Conservation (phyloP, 1,140 invertebrate species). For the Pygmarrhopalites habei region DNA sequence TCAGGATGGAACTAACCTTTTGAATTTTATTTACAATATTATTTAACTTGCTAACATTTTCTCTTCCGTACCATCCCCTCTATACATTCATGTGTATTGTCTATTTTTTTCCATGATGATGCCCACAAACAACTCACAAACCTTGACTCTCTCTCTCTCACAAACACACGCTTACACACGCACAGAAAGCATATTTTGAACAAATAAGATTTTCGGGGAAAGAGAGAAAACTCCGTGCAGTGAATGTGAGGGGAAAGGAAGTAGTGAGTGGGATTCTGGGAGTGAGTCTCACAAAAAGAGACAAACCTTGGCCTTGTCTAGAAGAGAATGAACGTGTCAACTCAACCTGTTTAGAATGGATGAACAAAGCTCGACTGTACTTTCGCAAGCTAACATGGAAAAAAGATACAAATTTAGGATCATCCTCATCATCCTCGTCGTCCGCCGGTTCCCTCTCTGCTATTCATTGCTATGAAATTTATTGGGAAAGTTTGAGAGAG, state of each 20-base stretch:
- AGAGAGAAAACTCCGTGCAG: slow-evolving; percentile 64
- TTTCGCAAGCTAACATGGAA: slow-evolving; percentile 46
- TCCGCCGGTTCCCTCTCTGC: too few species aligned
- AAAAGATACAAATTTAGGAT: background rate
- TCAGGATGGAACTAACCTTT: too few species aligned
- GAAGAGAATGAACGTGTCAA: slow-evolving; percentile 49
- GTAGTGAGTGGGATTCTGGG: slow-evolving; percentile 65
- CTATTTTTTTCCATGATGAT: too few species aligned
- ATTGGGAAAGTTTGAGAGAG: slow-evolving; percentile 65
- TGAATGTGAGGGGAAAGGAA: slow-evolving; percentile 60
- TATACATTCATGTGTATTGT: too few species aligned
- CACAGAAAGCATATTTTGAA: slow-evolving; percentile 69
- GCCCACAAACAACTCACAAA: too few species aligned
- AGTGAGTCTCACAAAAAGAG: slow-evolving; percentile 48
- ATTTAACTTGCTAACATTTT: too few species aligned
- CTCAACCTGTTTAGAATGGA: slow-evolving; percentile 69
- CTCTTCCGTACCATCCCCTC: too few species aligned
- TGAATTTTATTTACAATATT: too few species aligned
- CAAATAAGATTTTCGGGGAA: slow-evolving; percentile 74
- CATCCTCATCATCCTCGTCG: background rate
- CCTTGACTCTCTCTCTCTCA: too few species aligned
- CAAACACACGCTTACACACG: too few species aligned
- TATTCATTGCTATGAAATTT: slow-evolving; percentile 66
- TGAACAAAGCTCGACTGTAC: slow-evolving; percentile 60
- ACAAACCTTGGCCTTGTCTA: slow-evolving; percentile 63